Conservation (phyloP, 2,113 vertebrate genomes). For the Marmota flaviventris region DNA sequence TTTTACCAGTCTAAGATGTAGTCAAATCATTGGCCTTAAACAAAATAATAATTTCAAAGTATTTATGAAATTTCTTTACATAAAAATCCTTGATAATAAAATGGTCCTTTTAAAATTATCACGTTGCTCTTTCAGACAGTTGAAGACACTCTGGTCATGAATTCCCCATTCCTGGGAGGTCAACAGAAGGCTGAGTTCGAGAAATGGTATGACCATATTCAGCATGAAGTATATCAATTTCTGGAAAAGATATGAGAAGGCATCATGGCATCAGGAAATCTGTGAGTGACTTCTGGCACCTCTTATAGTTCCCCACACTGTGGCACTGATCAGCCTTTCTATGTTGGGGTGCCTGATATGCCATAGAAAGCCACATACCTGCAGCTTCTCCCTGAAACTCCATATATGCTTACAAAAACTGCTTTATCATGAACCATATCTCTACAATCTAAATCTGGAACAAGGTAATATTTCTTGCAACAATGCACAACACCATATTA, state of each 20-base stretch:
- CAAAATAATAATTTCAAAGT: neutral
- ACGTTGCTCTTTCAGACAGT: neutral
- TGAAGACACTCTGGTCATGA: neutral
- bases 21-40: neutral
- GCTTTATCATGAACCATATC: neutral
- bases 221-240: neutral
- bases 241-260: neutral
- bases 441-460: neutral
- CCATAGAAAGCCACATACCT: neutral
- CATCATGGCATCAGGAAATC: neutral
- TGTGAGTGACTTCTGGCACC: neutral
- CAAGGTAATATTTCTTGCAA: neutral
- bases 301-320: too few species aligned
- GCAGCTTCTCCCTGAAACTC: neutral
- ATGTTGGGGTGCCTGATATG: neutral
- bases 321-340: neutral
- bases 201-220: neutral
- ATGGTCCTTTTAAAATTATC: neutral
- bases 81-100: neutral
- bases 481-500: neutral
- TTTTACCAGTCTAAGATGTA: neutral
- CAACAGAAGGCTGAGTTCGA: neutral
- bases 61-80: neutral
- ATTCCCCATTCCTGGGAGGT: neutral
- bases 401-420: neutral